Evolutionary conservation across 2,888 invertebrate species (phyloP), one percentile per base, ranked within the genome.

Genomic region (Toxonevra muliebris): DNA sequence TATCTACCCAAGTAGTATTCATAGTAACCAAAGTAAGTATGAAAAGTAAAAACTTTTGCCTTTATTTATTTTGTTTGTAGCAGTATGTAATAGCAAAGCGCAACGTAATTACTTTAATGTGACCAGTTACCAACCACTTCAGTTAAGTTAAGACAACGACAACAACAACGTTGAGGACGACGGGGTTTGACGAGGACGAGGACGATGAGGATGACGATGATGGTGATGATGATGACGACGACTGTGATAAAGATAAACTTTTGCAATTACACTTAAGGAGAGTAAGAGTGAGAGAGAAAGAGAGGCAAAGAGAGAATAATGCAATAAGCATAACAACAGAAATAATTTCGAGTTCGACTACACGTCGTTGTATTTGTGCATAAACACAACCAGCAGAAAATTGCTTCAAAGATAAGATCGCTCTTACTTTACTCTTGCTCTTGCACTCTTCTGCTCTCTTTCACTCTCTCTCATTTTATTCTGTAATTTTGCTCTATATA

Each of bases 61-160:
- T 17, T 11, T 17, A 50, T 57, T 48, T 57, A 64, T 50, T 57
- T 55, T 57, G 4, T 17, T 45, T 64, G 40, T 57, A 48, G 57
- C 43, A 17, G 30, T 30, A 52, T 9, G 30, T 30, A 30, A 42
- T 59, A 30, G 30, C 3, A 30, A 30, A 30, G 64, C 50, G 58
- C 65, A 59, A 41, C 65, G 65, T 65, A 65, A 65, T 65, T 65
- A 65, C 58, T 65, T 65, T 65, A 65, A 65, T 65, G 65, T 58
- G 65, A 48, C 65, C 65, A 65, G 65, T 65, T 65, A 65, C 42
- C 53, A 65, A 65, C 59, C 65, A 58, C 65, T 42, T 52, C 30
- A 52, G 52, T n/a, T 13, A 48, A 50, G 50, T 48, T 40, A 48
- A n/a, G 12, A 30, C 30, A 43, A 30, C n/a, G 57, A 43, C n/a